Evolutionary conservation across 2,797 vertebrate species (phyloP).

Genomic region (Paguma larvata): DNA sequence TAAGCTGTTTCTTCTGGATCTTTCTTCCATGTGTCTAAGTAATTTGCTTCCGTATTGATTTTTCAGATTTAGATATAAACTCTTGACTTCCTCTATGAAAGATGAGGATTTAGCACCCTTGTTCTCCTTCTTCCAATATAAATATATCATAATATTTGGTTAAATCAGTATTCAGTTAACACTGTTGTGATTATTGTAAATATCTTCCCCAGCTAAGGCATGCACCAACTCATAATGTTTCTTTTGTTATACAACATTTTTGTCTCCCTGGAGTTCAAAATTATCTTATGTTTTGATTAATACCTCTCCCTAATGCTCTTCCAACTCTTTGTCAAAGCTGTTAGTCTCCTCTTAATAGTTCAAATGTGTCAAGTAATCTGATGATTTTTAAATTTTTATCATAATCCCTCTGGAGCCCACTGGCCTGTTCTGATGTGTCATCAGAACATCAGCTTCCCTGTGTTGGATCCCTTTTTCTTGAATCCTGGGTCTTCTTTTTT

Average conservation of each 20-base stretch:
- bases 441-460: not conserved
- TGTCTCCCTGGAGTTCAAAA: not conserved
- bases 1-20: not conserved
- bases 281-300: constrained; percentile 7
- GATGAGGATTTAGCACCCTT: not conserved
- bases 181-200: not conserved
- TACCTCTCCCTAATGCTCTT: not conserved
- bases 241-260: not conserved
- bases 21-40: not conserved
- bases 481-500: not conserved
- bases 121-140: not conserved
- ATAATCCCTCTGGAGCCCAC: not conserved
- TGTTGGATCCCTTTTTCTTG: not conserved
- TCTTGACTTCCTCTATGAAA: not conserved
- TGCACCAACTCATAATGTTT: not conserved
- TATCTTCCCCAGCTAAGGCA: not conserved
- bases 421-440: not conserved
- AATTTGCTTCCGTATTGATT: not conserved
- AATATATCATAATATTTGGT: not conserved
- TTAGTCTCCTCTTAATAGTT: not conserved
- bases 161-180: not conserved
- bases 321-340: not conserved
- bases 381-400: not conserved
- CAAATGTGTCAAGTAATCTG: not conserved
- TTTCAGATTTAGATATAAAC: constrained; percentile 16